Evolutionary conservation across 2,888 invertebrate genomes (phyloP).

Genomic region (Torymus texanus): DNA sequence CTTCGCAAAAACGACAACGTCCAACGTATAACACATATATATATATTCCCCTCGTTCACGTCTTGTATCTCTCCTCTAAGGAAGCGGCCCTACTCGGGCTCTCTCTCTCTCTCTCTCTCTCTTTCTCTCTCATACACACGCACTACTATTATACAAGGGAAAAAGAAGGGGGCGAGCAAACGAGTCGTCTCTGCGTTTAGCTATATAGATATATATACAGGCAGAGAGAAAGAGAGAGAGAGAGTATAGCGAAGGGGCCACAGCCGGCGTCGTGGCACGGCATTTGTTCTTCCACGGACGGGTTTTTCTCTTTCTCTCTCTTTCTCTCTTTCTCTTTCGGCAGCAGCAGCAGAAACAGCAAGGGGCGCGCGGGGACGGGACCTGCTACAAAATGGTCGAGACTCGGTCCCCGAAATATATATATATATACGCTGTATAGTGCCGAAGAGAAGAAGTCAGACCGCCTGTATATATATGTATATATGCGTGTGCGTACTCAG

Average conservation of each 20-base stretch:
- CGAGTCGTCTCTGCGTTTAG: neutral
- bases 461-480: too few relatives aligned
- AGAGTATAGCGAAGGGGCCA: conserved; percentile 18
- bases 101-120: conserved; percentile 2
- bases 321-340: too few relatives aligned
- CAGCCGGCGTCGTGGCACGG: conserved; percentile 3
- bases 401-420: too few relatives aligned
- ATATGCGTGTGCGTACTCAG: too few relatives aligned
- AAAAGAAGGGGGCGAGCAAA: neutral
- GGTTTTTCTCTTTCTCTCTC: neutral
- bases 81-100: conserved; percentile 5
- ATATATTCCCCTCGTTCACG: too few relatives aligned
- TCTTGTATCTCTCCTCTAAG: neutral
- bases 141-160: neutral
- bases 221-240: neutral
- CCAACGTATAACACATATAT: too few relatives aligned
- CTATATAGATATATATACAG: neutral
- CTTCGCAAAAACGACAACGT: too few relatives aligned
- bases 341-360: neutral
- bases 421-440: too few relatives aligned
- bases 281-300: conserved; percentile 19
- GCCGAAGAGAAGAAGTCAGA: too few relatives aligned
- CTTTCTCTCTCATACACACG: neutral
- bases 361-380: conserved; percentile 32
- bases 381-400: conserved; percentile 52